A percentile compares a stretch with the other conserved stretches of the same genome.
phyloP scores from a whole-genome alignment of 2,113 vertebrate genomes.

The Orycteropus afer region DNA sequence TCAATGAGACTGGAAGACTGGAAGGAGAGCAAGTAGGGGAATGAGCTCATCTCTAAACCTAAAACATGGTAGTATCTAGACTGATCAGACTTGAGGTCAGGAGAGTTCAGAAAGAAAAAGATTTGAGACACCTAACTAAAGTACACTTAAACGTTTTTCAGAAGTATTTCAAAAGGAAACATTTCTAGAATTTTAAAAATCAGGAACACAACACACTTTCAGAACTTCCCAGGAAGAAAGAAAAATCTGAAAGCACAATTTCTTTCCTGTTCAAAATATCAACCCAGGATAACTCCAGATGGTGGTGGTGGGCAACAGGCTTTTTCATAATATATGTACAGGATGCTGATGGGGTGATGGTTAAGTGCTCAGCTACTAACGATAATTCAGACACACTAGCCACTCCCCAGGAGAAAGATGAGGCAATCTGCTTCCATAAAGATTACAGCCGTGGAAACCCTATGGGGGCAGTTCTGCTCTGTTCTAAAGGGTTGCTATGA shows the following conservation, averaged over 20 bases:
- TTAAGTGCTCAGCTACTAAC: too few relatives aligned
- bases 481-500: too few relatives aligned
- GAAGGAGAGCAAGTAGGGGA: neutral
- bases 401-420: too few relatives aligned
- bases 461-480: too few relatives aligned
- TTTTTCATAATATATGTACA: neutral
- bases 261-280: slow-evolving; percentile 45
- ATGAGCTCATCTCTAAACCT: neutral
- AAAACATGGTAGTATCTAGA: too few relatives aligned
- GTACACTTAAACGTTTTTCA: neutral
- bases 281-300: slow-evolving; percentile 21
- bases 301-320: neutral
- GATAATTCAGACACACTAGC: too few relatives aligned
- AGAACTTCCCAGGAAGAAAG: neutral
- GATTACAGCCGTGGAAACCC: too few relatives aligned
- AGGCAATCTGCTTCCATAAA: too few relatives aligned
- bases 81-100: neutral
- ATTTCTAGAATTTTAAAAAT: slow-evolving; percentile 40
- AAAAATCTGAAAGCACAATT: slow-evolving; percentile 5
- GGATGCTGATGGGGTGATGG: neutral
- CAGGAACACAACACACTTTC: neutral
- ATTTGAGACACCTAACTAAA: neutral
- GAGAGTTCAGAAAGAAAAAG: slow-evolving; percentile 24
- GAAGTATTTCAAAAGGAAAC: slow-evolving; percentile 54
- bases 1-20: slow-evolving; percentile 6